Evolutionary conservation across 2,888 invertebrate genomes (phyloP).

Genomic region (Phaedon cochleariae): DNA sequence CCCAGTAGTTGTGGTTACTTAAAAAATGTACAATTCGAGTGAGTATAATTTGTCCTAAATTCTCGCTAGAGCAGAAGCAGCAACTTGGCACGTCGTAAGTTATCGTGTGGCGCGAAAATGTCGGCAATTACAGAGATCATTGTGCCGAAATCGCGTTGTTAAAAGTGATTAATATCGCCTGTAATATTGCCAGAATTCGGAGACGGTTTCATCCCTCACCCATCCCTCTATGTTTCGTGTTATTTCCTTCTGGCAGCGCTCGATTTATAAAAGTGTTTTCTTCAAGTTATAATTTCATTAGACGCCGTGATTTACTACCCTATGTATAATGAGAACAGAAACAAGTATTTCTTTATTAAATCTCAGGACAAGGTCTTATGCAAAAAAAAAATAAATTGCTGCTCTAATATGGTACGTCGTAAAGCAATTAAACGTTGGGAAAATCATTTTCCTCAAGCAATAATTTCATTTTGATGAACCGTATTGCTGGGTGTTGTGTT

Average conservation of each 20-base stretch:
- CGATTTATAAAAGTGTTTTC: constrained; percentile 12
- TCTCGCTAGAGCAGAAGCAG: constrained; percentile 24
- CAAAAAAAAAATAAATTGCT: too few species aligned
- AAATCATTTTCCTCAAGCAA: too few species aligned
- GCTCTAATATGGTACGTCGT: too few species aligned
- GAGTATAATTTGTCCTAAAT: constrained; percentile 11
- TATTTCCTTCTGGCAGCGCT: background rate
- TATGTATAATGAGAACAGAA: constrained; percentile 6
- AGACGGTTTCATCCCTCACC: constrained; percentile 14
- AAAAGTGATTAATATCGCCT: constrained; percentile 31
- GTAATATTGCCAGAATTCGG: constrained; percentile 20
- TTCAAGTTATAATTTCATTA: background rate
- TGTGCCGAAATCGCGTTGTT: constrained; percentile 29
- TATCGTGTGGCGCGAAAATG: constrained; percentile 26
- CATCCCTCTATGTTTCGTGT: constrained; percentile 17
- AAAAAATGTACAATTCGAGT: background rate
- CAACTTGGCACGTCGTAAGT: constrained; percentile 30
- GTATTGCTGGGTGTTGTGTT: too few species aligned
- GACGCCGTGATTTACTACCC: background rate
- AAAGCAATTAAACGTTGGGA: too few species aligned
- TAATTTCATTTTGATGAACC: too few species aligned
- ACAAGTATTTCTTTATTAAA: too few species aligned
- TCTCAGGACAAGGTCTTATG: too few species aligned
- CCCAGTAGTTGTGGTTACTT: background rate
- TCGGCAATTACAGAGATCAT: constrained; percentile 35